Percentiles rank a stretch among this genome's conserved stretches.
phyloP scores from a whole-genome alignment of 2,113 vertebrate genomes.

The Syngnathus floridae region DNA sequence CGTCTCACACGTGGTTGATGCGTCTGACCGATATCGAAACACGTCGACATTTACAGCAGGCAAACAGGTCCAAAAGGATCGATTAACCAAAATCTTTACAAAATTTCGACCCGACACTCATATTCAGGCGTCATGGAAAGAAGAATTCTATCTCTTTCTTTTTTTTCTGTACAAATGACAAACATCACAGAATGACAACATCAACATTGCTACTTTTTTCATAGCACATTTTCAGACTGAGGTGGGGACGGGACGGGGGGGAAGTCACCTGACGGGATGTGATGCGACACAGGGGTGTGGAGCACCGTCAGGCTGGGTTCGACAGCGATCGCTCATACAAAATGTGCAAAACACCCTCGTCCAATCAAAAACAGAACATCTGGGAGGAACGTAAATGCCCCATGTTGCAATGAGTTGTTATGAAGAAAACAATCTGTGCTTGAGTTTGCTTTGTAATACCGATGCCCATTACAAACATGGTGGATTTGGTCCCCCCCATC shows the following conservation, averaged over 20 bases:
- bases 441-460: slow-evolving; percentile 31
- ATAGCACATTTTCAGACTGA: slow-evolving; percentile 53
- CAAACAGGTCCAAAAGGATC: slow-evolving; percentile 70
- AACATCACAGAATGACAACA: slow-evolving; percentile 95
- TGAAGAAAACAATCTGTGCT: slow-evolving; percentile 53
- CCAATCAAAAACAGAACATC: slow-evolving; percentile 74
- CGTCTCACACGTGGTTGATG: slow-evolving; percentile 16
- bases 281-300: slow-evolving; percentile 83
- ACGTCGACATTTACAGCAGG: slow-evolving; percentile 73
- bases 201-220: slow-evolving; percentile 62
- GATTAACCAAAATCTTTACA: slow-evolving; percentile 76
- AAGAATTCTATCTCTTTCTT: slow-evolving; percentile 36
- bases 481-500: slow-evolving; percentile 28
- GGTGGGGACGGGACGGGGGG: slow-evolving; percentile 17
- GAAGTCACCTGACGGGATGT: slow-evolving; percentile 58
- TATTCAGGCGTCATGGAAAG: slow-evolving; percentile 65
- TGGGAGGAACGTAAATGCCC: slow-evolving; percentile 35
- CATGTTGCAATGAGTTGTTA: slow-evolving; percentile 52
- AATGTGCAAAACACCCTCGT: slow-evolving; percentile 97
- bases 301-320: slow-evolving; percentile 82
- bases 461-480: slow-evolving; percentile 47
- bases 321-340: slow-evolving; percentile 95
- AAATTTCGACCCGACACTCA: slow-evolving; percentile 67
- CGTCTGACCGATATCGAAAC: slow-evolving; percentile 68
- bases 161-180: slow-evolving; percentile 90